phyloP scores from a whole-genome alignment of 2,113 vertebrate species.

The Urocitellus parryii region DNA sequence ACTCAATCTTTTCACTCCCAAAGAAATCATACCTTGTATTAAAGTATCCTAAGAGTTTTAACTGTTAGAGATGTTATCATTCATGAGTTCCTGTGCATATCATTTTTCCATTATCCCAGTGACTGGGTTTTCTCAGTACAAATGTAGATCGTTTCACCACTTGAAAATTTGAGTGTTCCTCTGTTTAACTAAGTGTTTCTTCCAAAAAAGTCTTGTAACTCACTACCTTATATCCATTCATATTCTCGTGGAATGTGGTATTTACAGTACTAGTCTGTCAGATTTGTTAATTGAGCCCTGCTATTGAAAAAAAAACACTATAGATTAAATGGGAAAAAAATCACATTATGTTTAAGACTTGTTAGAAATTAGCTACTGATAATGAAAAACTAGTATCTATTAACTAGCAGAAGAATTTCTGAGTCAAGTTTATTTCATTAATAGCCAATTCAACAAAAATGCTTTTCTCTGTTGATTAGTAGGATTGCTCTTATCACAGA shows the following conservation, averaged over 20 bases:
- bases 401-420: neutral
- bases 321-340: neutral
- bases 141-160: neutral
- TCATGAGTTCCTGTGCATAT: conserved; percentile 35
- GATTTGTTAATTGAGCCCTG: conserved; percentile 1
- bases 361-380: neutral
- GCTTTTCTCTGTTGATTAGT: neutral
- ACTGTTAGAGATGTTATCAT: conserved; percentile 60
- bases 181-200: conserved; percentile 19
- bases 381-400: neutral
- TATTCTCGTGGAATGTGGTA: neutral
- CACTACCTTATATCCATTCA: neutral
- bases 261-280: neutral
- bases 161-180: conserved; percentile 42
- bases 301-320: neutral
- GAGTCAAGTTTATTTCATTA: neutral
- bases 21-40: conserved; percentile 66
- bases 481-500: neutral
- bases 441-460: neutral
- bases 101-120: neutral
- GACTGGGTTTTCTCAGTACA: neutral
- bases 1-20: conserved; percentile 42
- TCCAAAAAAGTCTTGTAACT: neutral
- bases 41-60: conserved; percentile 62
- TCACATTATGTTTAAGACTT: neutral